Evolutionary conservation across 2,888 invertebrate species (phyloP).

Genomic region (Leptopilina drosophilae): DNA sequence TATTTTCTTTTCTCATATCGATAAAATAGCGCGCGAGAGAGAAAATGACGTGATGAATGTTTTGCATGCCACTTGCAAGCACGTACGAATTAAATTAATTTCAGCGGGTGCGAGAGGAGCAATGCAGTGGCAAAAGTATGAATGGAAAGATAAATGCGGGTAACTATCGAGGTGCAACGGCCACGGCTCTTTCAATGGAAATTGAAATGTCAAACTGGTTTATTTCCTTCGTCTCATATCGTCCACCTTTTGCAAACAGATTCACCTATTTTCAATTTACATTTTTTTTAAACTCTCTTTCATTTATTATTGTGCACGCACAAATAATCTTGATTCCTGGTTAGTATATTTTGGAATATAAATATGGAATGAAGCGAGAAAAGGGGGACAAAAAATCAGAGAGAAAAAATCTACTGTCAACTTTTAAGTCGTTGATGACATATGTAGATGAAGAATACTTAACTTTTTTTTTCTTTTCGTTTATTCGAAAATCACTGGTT

Average conservation of each 20-base stretch:
- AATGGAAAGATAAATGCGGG: constrained; percentile 61
- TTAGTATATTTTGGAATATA: constrained; percentile 46
- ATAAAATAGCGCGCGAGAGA: constrained; percentile 24
- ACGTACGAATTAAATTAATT: constrained; percentile 59
- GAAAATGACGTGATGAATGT: constrained; percentile 50
- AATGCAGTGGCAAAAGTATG: constrained; percentile 54
- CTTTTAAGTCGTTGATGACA: constrained; percentile 41
- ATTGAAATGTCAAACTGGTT: constrained; percentile 61
- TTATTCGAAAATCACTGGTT: not conserved
- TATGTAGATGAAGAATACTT: constrained; percentile 11
- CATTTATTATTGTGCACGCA: no score
- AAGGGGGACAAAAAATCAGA: constrained; percentile 48
- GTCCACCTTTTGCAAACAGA: constrained; percentile 41
- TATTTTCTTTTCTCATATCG: constrained; percentile 9
- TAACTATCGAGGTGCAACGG: constrained; percentile 59
- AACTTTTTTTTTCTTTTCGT: constrained; percentile 46
- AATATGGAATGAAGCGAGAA: constrained; percentile 50
- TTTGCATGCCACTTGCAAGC: constrained; percentile 55
- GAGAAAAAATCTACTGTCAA: constrained; percentile 53
- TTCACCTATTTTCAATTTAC: constrained; percentile 34
- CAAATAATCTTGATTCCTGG: no score
- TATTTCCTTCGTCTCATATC: constrained; percentile 50
- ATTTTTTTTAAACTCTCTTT: not conserved
- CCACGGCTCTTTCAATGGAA: constrained; percentile 54
- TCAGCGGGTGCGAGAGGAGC: constrained; percentile 50